Evolutionary conservation across 2,113 vertebrate genomes (phyloP).

Genomic region (Cephalopterus ornatus): DNA sequence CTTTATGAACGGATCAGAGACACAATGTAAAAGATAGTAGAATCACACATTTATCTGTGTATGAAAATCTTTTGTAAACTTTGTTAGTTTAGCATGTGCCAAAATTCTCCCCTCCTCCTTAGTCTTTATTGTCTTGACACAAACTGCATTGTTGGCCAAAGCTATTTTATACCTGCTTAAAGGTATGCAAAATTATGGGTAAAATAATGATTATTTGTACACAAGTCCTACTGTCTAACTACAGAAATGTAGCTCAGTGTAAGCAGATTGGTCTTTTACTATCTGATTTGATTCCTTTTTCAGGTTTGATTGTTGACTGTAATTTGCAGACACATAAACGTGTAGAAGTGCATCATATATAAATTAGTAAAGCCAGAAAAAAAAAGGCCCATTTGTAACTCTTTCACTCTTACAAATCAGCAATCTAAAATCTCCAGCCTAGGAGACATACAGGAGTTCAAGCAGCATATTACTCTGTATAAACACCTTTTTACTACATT

Average conservation of each 20-base stretch:
- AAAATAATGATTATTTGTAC: background rate
- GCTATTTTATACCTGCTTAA: background rate
- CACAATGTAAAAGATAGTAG: background rate
- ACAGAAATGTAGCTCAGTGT: background rate
- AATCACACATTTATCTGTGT: accelerated
- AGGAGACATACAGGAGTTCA: slow-evolving; percentile 35
- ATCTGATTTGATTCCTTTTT: background rate
- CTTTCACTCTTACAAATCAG: background rate
- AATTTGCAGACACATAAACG: background rate
- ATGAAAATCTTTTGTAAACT: background rate
- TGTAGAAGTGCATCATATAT: background rate
- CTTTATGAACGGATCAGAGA: background rate
- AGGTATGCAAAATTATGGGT: background rate
- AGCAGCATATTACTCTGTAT: slow-evolving; percentile 32
- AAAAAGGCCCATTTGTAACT: background rate
- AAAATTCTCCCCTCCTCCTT: background rate
- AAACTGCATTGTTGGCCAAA: background rate
- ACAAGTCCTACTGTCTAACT: background rate
- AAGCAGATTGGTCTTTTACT: background rate
- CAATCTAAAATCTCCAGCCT: background rate
- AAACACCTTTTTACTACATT: slow-evolving; percentile 49
- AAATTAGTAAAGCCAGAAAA: background rate
- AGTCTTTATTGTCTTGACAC: background rate
- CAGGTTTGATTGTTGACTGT: background rate
- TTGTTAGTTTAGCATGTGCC: background rate